These are phyloP conservation scores for Diglossa cyanea DNA, from an alignment of 2,797 vertebrate species.

Conservation along the genomic window DNA sequence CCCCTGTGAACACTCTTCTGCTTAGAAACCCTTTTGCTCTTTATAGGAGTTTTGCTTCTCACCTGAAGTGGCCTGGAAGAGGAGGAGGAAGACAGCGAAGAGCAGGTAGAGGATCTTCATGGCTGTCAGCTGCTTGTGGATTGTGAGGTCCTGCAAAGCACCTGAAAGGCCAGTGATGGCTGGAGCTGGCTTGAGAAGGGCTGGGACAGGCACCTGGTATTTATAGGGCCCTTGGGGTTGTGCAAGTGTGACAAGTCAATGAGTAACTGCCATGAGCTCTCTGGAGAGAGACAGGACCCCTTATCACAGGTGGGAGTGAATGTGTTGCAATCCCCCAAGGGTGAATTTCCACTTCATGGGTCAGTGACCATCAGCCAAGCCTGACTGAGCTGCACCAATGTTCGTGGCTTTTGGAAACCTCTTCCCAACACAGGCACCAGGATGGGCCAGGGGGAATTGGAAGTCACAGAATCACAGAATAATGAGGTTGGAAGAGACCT, in stretches of 20 bases:
- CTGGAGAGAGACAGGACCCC: background rate
- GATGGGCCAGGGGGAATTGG: background rate
- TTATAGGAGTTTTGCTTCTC: background rate
- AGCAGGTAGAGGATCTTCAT: constrained; percentile 57
- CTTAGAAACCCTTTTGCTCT: background rate
- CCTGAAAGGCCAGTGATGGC: background rate
- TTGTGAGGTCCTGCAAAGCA: background rate
- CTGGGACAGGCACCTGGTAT: background rate
- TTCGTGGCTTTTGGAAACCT: background rate
- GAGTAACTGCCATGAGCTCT: constrained; percentile 13
- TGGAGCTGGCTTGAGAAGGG: background rate
- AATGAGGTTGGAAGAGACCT: too few relatives aligned
- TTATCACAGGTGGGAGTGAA: background rate
- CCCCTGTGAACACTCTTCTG: background rate
- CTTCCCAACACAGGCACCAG: background rate
- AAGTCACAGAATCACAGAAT: background rate
- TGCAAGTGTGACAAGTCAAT: constrained; percentile 36
- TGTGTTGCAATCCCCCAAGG: background rate
- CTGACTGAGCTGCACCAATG: fast-evolving
- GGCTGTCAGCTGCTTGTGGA: background rate
- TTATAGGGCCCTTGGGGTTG: background rate
- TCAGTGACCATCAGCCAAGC: background rate
- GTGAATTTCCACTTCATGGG: background rate
- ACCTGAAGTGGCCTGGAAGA: constrained; percentile 62
- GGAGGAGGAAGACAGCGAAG: background rate